Evolutionary conservation across 2,888 invertebrate species (phyloP).

Genomic region (Philonicus albiceps): DNA sequence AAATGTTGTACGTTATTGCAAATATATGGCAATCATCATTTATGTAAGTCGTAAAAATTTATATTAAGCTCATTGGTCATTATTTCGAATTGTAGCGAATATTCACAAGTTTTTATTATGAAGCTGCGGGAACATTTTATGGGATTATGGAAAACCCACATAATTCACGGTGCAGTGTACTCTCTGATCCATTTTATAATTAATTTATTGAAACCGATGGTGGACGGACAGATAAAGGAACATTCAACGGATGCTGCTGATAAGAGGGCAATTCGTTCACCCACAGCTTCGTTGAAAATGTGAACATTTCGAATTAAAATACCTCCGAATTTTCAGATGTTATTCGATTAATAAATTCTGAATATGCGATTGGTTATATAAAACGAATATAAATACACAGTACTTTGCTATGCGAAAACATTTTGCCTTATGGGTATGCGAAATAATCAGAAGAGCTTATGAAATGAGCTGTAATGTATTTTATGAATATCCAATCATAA

Average conservation of each 20-base stretch:
- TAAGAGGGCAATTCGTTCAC: background rate
- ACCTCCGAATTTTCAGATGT: background rate
- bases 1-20: background rate
- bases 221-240: background rate
- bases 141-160: background rate
- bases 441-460: background rate
- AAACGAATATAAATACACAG: background rate
- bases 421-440: background rate
- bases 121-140: background rate
- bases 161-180: background rate
- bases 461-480: background rate
- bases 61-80: background rate
- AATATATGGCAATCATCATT: background rate
- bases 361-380: background rate
- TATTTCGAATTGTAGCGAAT: background rate
- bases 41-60: background rate
- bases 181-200: background rate
- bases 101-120: background rate
- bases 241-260: background rate
- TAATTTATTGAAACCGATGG: background rate
- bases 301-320: background rate
- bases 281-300: background rate
- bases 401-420: background rate
- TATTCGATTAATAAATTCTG: background rate
- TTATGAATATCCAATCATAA: background rate